Evolutionary conservation across 2,113 vertebrate species (phyloP), one percentile per base, ranked within the genome.

Genomic region (Eulemur rufifrons): DNA sequence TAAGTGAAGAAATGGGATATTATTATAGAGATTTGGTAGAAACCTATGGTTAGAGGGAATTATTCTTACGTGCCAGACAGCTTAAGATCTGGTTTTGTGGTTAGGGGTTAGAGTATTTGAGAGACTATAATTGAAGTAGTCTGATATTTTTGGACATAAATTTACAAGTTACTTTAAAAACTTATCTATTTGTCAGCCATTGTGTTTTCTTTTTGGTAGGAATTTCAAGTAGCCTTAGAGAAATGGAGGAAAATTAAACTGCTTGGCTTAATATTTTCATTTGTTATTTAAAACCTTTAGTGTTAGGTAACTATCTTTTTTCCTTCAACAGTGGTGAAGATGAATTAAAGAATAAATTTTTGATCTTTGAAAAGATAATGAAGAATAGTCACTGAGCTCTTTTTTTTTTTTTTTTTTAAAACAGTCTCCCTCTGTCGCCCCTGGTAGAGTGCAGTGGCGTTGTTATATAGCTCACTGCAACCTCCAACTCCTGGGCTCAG

Each of bases 171-270:
- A 69, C 68, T 69, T 54, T 39, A 69, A 69, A 69, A 69, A 69
- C n/a, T 39, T 94, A 52, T 81, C 66, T 54, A 54, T 54, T 54
- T 54, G 50, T 81, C 66, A 82, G n/a, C 64, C 54, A 63, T 81
- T 47, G 6, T 87, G 5, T 87, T 87, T 86, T 61, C 1, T 59
- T 73, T 83, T 74, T 54, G 13, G 29, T 74, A 83, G 45, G 15
- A 89, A 66, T 82, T n/a, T 56, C 5, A 71, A 63, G 25, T 54
- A 68, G 83, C 74, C 83, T 76, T 42, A 83, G 54, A 94, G 86
- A 82, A 89, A 89, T 71, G 80, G 25, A 80, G n/a, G 54, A 73
- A 88, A 94, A 73, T 74, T 89, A 74, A 66, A 45, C 47, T 73
- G 78, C 29, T 86, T 34, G 13, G 34, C 39, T 94, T 37, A 45